These are phyloP conservation scores for Operophtera brumata DNA, from an alignment of 2,888 invertebrate genomes.

Conservation along the genomic window DNA sequence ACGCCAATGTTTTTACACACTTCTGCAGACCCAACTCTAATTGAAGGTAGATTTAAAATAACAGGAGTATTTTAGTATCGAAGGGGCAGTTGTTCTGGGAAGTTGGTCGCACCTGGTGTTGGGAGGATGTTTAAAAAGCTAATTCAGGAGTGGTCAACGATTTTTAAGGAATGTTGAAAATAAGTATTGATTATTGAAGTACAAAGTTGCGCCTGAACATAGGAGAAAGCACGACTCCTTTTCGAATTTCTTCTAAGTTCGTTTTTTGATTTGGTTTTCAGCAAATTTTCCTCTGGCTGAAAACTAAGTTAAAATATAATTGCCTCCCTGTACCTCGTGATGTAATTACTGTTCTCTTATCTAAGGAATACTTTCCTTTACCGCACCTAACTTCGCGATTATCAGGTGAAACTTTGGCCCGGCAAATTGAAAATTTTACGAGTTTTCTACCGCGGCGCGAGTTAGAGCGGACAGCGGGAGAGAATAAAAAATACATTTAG, in stretches of 20 bases:
- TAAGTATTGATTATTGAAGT: too few relatives aligned
- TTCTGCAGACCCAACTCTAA: constrained; percentile 31
- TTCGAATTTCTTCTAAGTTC: neutral
- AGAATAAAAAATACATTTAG: too few relatives aligned
- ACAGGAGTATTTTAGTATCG: constrained; percentile 29
- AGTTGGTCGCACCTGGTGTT: constrained; percentile 29
- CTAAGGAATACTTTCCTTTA: constrained; percentile 56
- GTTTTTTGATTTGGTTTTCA: constrained; percentile 1
- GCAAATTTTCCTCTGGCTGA: constrained; percentile 3
- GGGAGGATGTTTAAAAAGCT: constrained; percentile 26
- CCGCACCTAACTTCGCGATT: constrained; percentile 70
- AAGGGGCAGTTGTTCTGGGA: constrained; percentile 18
- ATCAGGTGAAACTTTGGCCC: constrained; percentile 74
- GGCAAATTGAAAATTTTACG: constrained; percentile 78
- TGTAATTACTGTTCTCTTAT: constrained; percentile 64
- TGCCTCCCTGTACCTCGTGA: constrained; percentile 38
- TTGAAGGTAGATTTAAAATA: constrained; percentile 34
- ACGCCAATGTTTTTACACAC: constrained; percentile 36
- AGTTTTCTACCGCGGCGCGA: constrained; percentile 33
- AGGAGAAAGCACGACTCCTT: neutral
- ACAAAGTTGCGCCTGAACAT: too few relatives aligned
- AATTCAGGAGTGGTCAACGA: constrained; percentile 20
- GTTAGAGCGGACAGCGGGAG: constrained; percentile 28
- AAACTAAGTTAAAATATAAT: constrained; percentile 39
- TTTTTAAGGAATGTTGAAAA: neutral